phyloP scores from a whole-genome alignment of 37 sponge, comb jelly and placozoan genomes.

The Mnemiopsis leidyi region DNA sequence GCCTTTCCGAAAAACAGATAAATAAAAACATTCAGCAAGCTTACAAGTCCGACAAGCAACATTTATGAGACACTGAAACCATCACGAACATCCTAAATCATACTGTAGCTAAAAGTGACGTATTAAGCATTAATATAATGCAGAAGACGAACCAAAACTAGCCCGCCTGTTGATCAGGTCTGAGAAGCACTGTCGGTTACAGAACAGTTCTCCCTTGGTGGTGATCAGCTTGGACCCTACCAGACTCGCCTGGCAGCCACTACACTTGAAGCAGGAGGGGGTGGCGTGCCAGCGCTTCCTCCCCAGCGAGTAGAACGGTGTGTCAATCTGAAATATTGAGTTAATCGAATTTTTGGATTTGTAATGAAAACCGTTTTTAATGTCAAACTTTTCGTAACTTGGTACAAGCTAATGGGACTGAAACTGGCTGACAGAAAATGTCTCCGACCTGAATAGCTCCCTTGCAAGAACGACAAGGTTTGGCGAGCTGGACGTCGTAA shows the following conservation, averaged over 20 bases:
- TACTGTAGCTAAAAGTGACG: no score
- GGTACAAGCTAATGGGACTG: no score
- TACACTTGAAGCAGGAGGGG: conserved; percentile 11
- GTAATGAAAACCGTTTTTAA: no score
- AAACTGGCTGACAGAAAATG: no score
- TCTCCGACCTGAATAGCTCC: conserved; percentile 25
- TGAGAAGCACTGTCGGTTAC: conserved; percentile 31
- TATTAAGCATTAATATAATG: conserved; percentile 61
- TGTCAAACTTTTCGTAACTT: no score
- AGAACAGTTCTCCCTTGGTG: conserved; percentile 42
- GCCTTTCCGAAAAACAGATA: no score
- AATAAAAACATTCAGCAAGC: no score
- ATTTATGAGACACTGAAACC: no score
- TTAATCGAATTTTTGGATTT: no score
- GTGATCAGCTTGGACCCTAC: conserved; percentile 1
- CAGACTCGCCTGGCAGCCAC: conserved; percentile 10
- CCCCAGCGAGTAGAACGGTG: conserved; percentile 41
- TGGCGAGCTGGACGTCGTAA: conserved; percentile 44
- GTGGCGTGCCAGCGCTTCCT: conserved; percentile 23
- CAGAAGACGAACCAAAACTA: not conserved
- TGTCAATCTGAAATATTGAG: conserved; percentile 57
- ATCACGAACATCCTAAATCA: no score
- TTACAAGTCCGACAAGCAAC: no score
- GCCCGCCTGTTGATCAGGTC: not conserved
- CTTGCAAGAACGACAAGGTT: conserved; percentile 42